phyloP scores from a whole-genome alignment of 2,113 vertebrate genomes.

The Lophius piscatorius region DNA sequence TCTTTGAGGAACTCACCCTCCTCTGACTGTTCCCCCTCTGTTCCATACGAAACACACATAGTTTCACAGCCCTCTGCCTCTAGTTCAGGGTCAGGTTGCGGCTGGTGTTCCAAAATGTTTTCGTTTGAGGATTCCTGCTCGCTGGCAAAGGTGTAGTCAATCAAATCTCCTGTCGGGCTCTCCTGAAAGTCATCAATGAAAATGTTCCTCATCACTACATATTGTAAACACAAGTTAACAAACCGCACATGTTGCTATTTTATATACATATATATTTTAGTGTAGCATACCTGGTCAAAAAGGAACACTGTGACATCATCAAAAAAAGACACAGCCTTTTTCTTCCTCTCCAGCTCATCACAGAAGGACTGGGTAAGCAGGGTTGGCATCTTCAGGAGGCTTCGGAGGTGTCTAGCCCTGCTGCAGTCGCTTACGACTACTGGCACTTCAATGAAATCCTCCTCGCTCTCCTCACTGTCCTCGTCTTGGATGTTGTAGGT shows the following conservation, averaged over 20 bases:
- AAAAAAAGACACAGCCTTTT: slow-evolving; percentile 96
- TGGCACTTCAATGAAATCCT: slow-evolving; percentile 84
- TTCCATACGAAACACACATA: slow-evolving; percentile 47
- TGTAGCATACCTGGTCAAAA: slow-evolving; percentile 92
- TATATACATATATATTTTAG: not conserved
- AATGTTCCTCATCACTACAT: not conserved
- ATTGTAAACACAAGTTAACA: not conserved
- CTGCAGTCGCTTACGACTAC: slow-evolving; percentile 93
- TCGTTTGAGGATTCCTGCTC: slow-evolving; percentile 49
- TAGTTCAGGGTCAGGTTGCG: slow-evolving; percentile 32
- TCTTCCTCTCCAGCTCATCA: slow-evolving; percentile 91
- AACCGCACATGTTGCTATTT: no score
- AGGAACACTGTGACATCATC: slow-evolving; percentile 98
- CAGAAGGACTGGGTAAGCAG: slow-evolving; percentile 86
- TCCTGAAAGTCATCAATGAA: slow-evolving; percentile 78
- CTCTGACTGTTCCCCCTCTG: slow-evolving; percentile 63
- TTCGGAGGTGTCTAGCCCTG: slow-evolving; percentile 85
- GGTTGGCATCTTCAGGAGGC: slow-evolving; percentile 92
- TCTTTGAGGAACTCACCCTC: slow-evolving; percentile 75
- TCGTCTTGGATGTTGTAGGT: slow-evolving; percentile 90
- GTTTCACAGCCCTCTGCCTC: slow-evolving; percentile 29
- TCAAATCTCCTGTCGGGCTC: slow-evolving; percentile 91
- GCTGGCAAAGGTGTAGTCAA: slow-evolving; percentile 83
- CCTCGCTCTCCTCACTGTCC: slow-evolving; percentile 93
- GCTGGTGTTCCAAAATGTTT: slow-evolving; percentile 40